These are phyloP conservation scores for Climacteris rufus DNA, from an alignment of 2,113 vertebrate genomes.

Conservation along the genomic window DNA sequence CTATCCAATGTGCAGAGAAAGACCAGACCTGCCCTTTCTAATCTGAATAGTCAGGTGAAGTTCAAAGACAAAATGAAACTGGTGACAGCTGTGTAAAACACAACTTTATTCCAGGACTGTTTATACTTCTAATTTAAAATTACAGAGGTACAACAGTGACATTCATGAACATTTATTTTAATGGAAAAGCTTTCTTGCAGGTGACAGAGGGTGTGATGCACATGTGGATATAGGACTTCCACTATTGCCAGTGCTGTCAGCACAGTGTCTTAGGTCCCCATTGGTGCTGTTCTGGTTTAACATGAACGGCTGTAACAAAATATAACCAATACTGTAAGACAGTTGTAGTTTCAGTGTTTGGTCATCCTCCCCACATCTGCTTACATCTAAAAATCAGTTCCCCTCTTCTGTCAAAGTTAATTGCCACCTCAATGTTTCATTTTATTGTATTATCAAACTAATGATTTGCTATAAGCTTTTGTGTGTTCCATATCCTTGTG, in stretches of 20 bases:
- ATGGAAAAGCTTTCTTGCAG: background rate
- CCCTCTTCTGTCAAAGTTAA: background rate
- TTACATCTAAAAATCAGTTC: background rate
- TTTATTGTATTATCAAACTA: background rate
- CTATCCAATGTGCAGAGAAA: background rate
- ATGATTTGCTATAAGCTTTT: background rate
- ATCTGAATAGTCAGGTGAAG: background rate
- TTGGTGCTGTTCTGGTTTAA: background rate
- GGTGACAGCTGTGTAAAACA: background rate
- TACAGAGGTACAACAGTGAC: background rate
- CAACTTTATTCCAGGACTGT: slow-evolving; percentile 18
- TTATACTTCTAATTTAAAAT: background rate
- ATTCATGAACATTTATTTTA: background rate
- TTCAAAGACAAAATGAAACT: background rate
- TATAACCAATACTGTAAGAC: background rate
- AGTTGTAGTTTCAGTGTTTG: background rate
- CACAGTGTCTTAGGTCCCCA: background rate
- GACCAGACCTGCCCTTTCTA: background rate
- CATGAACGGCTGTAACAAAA: background rate
- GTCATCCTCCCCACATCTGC: background rate
- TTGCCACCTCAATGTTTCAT: background rate
- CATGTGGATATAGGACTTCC: background rate
- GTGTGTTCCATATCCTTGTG: background rate
- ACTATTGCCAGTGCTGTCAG: background rate
- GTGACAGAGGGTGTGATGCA: background rate